Evolutionary conservation across 2,888 invertebrate genomes (phyloP).

Genomic region (Hypercompe scribonia): DNA sequence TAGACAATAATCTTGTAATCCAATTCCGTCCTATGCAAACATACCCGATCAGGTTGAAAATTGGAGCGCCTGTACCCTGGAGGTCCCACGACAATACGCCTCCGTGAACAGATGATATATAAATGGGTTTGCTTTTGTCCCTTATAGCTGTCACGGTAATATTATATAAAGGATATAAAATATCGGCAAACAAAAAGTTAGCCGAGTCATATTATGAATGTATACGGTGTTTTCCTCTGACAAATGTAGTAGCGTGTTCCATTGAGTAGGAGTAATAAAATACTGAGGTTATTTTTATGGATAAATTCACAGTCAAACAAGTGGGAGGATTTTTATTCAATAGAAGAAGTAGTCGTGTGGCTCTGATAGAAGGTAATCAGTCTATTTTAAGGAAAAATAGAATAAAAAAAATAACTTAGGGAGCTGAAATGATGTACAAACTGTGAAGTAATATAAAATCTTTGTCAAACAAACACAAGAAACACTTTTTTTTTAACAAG

Average conservation of each 20-base stretch:
- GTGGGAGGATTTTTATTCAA: neutral
- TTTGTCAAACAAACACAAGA: too few species aligned
- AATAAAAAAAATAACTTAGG: too few species aligned
- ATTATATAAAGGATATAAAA: slow-evolving; percentile 7
- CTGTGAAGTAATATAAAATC: too few species aligned
- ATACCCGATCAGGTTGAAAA: slow-evolving; percentile 26
- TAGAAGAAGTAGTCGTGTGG: too few species aligned
- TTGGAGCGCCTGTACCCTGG: slow-evolving; percentile 17
- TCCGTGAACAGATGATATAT: slow-evolving; percentile 21
- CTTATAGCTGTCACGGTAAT: slow-evolving; percentile 6
- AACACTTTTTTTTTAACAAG: too few species aligned
- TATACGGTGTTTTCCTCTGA: slow-evolving; percentile 4
- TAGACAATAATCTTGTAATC: slow-evolving; percentile 21
- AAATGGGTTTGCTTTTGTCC: slow-evolving; percentile 21
- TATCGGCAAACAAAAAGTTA: slow-evolving; percentile 3
- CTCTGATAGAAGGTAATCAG: too few species aligned
- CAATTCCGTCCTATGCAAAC: slow-evolving; percentile 25
- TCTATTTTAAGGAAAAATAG: too few species aligned
- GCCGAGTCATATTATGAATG: slow-evolving; percentile 7
- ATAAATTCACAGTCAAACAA: neutral
- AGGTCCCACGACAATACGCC: slow-evolving; percentile 16
- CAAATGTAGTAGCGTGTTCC: neutral
- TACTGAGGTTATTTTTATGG: neutral
- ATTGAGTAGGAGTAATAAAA: neutral
- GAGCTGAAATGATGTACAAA: too few species aligned